Evolutionary conservation across 2,113 vertebrate genomes (phyloP), one percentile per base, ranked within the genome.

Genomic region (Sinocyclocheilus maitianheensis): DNA sequence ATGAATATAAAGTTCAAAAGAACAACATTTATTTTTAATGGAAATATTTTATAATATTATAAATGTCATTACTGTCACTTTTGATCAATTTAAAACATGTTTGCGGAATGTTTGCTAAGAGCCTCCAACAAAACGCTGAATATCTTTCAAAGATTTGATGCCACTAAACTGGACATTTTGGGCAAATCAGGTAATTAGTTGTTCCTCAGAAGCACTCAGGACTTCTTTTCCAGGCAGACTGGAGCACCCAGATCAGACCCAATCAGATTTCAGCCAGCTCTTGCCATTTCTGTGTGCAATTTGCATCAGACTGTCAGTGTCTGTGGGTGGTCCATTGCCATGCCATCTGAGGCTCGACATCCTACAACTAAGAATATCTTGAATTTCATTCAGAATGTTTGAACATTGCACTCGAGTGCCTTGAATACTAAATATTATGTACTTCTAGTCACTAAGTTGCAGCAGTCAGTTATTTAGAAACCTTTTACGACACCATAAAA

Each of bases 401-500:
- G 58, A 43, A 63, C 37, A 48, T 24, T 2, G 37, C n/a, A 63
- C 12, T 60, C 11, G 18, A 60, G 43, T 48, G 60, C 58, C 16
- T 65, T 4, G 12, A 78, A 51, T 26, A n/a, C 16, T 26, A 46
- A 83, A 77, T 46, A 46, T 86, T 18, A 69, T 16, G 24, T 37
- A 74, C 48, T 30, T 78, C 65, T 79, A 71, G 9, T 76, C 58
- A n/a, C 26, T 43, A 65, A 43, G 75, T 40, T 26, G 78, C 78
- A 81, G 62, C 22, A 24, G 58, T 81, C 30, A 76, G 26, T 46
- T 67, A 51, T 63, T 58, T 26, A 55, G 67, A 81, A 74, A 80
- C 51, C 82, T 34, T 85, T 58, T n/a, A 71, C 22, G 22, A 69
- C 75, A 67, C 26, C 37, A 85, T 82, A 77, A 80, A 80, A 79